These are phyloP conservation scores for Thryonomys swinderianus DNA, from an alignment of 2,113 vertebrate genomes.

Conservation along the genomic window DNA sequence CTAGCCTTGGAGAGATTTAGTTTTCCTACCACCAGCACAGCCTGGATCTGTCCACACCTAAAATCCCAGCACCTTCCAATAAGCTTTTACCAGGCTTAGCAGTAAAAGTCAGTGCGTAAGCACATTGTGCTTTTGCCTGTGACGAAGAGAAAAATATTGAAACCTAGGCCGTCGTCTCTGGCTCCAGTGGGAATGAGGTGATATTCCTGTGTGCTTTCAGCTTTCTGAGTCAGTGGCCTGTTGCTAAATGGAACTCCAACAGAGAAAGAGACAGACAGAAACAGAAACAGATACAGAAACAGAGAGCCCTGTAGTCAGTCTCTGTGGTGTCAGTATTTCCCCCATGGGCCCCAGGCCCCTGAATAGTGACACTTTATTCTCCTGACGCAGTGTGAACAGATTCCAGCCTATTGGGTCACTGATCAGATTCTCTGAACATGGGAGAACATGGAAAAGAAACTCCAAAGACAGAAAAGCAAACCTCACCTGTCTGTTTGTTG, in stretches of 20 bases:
- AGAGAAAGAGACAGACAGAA: not conserved
- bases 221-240: not conserved
- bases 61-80: not conserved
- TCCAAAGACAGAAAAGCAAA: slow-evolving; percentile 21
- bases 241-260: not conserved
- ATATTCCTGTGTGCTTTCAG: not conserved
- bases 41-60: not conserved
- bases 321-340: not conserved
- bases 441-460: not conserved
- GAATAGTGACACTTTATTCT: not conserved
- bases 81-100: not conserved
- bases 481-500: not conserved
- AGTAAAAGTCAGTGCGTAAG: not conserved
- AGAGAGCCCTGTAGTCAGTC: not conserved
- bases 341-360: not conserved
- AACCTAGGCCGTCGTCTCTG: not conserved
- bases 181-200: not conserved
- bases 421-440: not conserved
- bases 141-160: not conserved
- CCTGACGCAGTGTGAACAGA: not conserved
- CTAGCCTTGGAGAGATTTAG: not conserved
- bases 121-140: not conserved
- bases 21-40: not conserved
- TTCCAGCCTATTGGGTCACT: not conserved
- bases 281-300: not conserved